These are phyloP conservation scores for Conopomorpha cramerella DNA, from an alignment of 1,140 invertebrate genomes.

Conservation along the genomic window DNA sequence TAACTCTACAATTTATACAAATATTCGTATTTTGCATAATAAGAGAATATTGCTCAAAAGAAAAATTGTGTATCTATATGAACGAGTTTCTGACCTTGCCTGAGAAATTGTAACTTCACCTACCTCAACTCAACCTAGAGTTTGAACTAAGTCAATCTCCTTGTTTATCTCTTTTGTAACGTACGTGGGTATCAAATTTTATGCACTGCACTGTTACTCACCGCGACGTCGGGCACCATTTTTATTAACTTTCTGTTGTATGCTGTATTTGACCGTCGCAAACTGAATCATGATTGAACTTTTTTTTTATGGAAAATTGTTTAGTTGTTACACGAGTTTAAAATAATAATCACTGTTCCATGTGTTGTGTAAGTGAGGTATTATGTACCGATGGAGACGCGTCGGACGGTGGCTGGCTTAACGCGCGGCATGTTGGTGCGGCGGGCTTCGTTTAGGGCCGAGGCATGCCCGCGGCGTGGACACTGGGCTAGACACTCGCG, in stretches of 20 bases:
- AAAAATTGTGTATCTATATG: no score
- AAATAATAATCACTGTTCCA: slow-evolving; percentile 15
- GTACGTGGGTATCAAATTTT: neutral
- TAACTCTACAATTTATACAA: no score
- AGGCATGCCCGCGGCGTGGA: slow-evolving; percentile 23
- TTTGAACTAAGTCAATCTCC: slow-evolving; percentile 36
- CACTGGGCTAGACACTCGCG: slow-evolving; percentile 19
- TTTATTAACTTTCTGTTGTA: slow-evolving; percentile 55
- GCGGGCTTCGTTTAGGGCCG: slow-evolving; percentile 26
- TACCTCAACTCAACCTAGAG: no score
- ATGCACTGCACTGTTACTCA: slow-evolving; percentile 56
- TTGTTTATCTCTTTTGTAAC: neutral
- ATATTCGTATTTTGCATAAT: no score
- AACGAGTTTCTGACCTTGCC: no score
- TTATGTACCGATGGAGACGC: slow-evolving; percentile 57
- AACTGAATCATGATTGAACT: slow-evolving; percentile 56
- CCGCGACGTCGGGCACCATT: slow-evolving; percentile 55
- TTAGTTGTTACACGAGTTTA: slow-evolving; percentile 5
- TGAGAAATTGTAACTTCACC: no score
- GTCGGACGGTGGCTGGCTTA: slow-evolving; percentile 54
- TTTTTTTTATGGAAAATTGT: neutral
- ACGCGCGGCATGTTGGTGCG: slow-evolving; percentile 48
- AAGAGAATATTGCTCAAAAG: no score
- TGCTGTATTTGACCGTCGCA: slow-evolving; percentile 64
- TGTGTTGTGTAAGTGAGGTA: slow-evolving; percentile 10